Percentiles rank a stretch among this genome's conserved stretches.
These are phyloP conservation scores for Pentalonia nigronervosa DNA, from an alignment of 1,140 invertebrate species.

Conservation along the genomic window DNA sequence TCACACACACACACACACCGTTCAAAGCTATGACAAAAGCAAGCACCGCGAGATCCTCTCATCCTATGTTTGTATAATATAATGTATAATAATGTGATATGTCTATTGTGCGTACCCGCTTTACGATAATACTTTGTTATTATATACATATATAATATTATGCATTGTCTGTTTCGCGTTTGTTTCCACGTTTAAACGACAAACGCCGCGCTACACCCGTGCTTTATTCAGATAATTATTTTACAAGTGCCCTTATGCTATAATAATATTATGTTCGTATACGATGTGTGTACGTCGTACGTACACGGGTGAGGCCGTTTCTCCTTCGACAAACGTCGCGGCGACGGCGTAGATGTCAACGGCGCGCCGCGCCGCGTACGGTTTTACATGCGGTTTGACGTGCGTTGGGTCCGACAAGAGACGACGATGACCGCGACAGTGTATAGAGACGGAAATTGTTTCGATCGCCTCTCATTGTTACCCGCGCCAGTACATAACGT, in stretches of 20 bases:
- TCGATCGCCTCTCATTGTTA: neutral
- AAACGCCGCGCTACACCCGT: neutral
- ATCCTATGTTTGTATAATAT: neutral
- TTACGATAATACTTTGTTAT: neutral
- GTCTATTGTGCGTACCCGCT: neutral
- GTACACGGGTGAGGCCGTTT: neutral
- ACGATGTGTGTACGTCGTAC: neutral
- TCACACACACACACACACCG: neutral
- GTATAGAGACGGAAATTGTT: neutral
- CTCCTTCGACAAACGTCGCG: neutral
- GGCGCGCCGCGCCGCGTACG: neutral
- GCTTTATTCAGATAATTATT: neutral
- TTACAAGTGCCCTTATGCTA: neutral
- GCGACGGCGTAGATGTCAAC: neutral
- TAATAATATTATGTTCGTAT: too few species aligned
- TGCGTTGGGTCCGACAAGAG: conserved; percentile 2
- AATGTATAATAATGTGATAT: neutral
- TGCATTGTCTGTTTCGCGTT: neutral
- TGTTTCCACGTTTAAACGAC: neutral
- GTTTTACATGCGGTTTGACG: conserved; percentile 10
- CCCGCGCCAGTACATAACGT: neutral
- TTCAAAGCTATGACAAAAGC: neutral
- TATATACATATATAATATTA: too few species aligned
- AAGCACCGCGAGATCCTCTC: neutral
- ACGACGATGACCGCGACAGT: neutral